These are phyloP conservation scores for Timema podura DNA, from an alignment of 2,888 invertebrate genomes.

Conservation along the genomic window DNA sequence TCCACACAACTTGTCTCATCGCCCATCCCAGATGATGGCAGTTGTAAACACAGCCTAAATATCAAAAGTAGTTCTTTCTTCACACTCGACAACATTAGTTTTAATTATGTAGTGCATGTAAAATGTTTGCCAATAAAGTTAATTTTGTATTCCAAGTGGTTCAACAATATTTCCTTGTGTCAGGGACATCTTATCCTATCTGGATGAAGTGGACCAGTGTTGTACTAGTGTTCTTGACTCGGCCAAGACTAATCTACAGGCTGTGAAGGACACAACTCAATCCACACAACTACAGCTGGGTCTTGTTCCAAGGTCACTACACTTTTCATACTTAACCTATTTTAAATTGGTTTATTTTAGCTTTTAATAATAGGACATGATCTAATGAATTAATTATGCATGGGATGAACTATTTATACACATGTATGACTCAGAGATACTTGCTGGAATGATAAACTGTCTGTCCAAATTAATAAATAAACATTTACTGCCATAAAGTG, in stretches of 20 bases:
- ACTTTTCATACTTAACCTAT: background rate
- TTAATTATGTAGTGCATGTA: background rate
- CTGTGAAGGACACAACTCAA: background rate
- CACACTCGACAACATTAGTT: too few species aligned
- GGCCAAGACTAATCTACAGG: slow-evolving; percentile 17
- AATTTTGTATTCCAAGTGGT: background rate
- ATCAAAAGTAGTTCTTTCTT: too few species aligned
- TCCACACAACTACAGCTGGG: background rate
- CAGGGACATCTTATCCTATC: slow-evolving; percentile 61
- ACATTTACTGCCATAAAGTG: too few species aligned
- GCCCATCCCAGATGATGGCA: too few species aligned
- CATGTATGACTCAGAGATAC: too few species aligned
- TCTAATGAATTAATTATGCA: too few species aligned
- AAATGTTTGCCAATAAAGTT: background rate
- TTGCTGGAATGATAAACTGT: too few species aligned
- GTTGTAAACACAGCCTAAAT: too few species aligned
- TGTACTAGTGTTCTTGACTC: slow-evolving; percentile 45
- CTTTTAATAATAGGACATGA: too few species aligned
- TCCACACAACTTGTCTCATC: too few species aligned
- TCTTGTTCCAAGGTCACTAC: slow-evolving; percentile 9
- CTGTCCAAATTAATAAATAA: too few species aligned
- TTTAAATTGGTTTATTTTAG: background rate
- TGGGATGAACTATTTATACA: too few species aligned
- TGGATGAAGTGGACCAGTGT: slow-evolving; percentile 62
- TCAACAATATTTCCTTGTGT: slow-evolving; percentile 36